Evolutionary conservation across 1,140 invertebrate species (phyloP).

Genomic region (fruit fly (Drosophila melanogaster)): DNA sequence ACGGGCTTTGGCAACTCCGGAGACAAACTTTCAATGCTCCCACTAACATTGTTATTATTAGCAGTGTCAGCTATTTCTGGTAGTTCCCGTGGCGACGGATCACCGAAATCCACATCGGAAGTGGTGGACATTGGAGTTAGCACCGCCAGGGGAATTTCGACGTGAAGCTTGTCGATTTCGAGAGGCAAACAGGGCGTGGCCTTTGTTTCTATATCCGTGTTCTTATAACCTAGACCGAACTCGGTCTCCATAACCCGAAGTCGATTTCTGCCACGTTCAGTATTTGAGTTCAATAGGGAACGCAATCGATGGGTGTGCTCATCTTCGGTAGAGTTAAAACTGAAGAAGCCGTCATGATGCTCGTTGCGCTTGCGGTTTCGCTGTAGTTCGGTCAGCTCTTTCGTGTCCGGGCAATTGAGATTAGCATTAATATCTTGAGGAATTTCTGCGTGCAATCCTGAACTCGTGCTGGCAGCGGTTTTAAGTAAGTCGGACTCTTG

Average conservation of each 20-base stretch:
- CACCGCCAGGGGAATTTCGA: constrained; percentile 18
- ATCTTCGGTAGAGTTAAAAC: constrained; percentile 49
- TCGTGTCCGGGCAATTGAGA: constrained; percentile 37
- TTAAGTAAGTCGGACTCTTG: neutral
- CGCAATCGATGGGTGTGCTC: constrained; percentile 18
- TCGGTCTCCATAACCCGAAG: constrained; percentile 59
- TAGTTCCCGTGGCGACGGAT: constrained; percentile 1
- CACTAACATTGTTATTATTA: constrained; percentile 21
- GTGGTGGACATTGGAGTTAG: constrained; percentile 77
- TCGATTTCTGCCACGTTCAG: constrained; percentile 46
- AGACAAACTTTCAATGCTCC: no score
- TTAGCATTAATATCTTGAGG: constrained; percentile 70
- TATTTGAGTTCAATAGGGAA: constrained; percentile 25
- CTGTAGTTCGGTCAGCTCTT: constrained; percentile 62
- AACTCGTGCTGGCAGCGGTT: neutral
- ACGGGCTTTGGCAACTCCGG: neutral
- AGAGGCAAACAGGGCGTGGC: constrained; percentile 25
- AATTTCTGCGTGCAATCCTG: constrained; percentile 15
- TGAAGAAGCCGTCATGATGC: constrained; percentile 60
- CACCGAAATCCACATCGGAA: constrained; percentile 57
- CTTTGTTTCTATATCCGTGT: neutral
- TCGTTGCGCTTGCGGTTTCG: constrained; percentile 72
- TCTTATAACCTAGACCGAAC: constrained; percentile 26
- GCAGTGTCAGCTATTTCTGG: constrained; percentile 12
- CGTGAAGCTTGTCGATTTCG: constrained; percentile 27